These are phyloP conservation scores for Macaria notata DNA, from an alignment of 2,888 invertebrate genomes.

Conservation along the genomic window DNA sequence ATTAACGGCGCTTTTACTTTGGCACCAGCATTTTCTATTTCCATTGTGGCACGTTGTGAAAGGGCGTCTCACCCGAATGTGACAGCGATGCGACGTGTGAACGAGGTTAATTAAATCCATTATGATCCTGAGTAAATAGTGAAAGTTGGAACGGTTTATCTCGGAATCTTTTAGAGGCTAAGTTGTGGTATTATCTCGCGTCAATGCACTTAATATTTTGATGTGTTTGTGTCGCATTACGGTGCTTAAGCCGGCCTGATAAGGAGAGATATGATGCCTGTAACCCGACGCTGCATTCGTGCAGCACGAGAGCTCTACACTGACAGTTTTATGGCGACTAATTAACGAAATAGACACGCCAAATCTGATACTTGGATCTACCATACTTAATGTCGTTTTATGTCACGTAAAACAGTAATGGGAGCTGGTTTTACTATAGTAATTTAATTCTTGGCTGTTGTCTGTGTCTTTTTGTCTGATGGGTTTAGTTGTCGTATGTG, in stretches of 20 bases:
- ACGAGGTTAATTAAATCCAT: slow-evolving; percentile 40
- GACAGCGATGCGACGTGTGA: slow-evolving; percentile 35
- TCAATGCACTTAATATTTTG: slow-evolving; percentile 42
- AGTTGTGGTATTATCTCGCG: slow-evolving; percentile 36
- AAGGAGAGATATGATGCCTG: slow-evolving; percentile 50
- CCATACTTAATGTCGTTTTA: slow-evolving; percentile 10
- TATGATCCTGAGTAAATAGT: slow-evolving; percentile 31
- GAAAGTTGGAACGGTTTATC: slow-evolving; percentile 35
- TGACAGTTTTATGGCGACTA: slow-evolving; percentile 43
- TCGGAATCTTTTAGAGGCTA: slow-evolving; percentile 24
- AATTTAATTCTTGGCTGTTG: background rate
- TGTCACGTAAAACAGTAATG: slow-evolving; percentile 7
- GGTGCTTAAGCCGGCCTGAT: slow-evolving; percentile 44
- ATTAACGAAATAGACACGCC: slow-evolving; percentile 35
- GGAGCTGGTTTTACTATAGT: slow-evolving; percentile 1
- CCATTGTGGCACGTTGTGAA: slow-evolving; percentile 17
- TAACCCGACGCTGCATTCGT: slow-evolving; percentile 45
- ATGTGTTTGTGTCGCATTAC: slow-evolving; percentile 38
- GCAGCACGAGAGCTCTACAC: slow-evolving; percentile 41
- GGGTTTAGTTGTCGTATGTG: no score
- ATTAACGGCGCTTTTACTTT: slow-evolving; percentile 9
- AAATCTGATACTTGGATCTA: slow-evolving; percentile 26
- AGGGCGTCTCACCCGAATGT: slow-evolving; percentile 18
- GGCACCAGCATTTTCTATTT: slow-evolving; percentile 15
- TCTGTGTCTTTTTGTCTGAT: background rate